Percentiles rank a stretch among this genome's conserved stretches.
Evolutionary conservation across 2,888 invertebrate genomes (phyloP).

Genomic region (Xanthia icteritia): DNA sequence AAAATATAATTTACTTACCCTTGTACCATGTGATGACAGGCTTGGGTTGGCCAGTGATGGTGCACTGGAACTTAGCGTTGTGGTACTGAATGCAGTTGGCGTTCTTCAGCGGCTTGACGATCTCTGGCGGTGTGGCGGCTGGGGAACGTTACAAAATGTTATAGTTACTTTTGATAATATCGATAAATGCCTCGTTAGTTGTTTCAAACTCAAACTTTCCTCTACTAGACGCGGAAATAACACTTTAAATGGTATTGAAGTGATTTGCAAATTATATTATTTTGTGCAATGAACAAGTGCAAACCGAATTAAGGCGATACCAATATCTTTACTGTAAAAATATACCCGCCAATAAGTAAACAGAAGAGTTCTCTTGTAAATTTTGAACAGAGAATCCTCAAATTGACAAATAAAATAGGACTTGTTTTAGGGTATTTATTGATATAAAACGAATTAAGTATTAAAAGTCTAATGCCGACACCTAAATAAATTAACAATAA

Average conservation of each 20-base stretch:
- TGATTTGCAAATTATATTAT: neutral
- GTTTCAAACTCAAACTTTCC: too few species aligned
- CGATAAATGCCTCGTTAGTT: neutral
- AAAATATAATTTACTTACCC: constrained; percentile 85
- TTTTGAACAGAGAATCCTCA: neutral
- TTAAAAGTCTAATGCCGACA: too few species aligned
- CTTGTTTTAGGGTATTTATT: too few species aligned
- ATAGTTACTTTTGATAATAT: neutral
- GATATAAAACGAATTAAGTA: too few species aligned
- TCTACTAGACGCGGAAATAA: neutral
- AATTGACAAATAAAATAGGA: too few species aligned
- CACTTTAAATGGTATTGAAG: neutral
- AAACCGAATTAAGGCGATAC: too few species aligned
- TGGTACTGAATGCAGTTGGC: constrained; percentile 98
- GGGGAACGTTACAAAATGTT: constrained; percentile 14
- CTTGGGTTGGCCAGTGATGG: constrained; percentile 96
- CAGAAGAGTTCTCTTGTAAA: neutral
- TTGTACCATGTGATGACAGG: constrained; percentile 99
- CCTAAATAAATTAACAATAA: too few species aligned
- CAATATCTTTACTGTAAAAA: too few species aligned
- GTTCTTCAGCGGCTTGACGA: constrained; percentile 95
- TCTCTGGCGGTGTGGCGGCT: constrained; percentile 97
- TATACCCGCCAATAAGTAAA: neutral
- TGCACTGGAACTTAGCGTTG: constrained; percentile 98
- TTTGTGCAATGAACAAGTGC: too few species aligned